These are phyloP conservation scores for Chlorops oryzae DNA, from an alignment of 1,140 invertebrate genomes.

Conservation along the genomic window DNA sequence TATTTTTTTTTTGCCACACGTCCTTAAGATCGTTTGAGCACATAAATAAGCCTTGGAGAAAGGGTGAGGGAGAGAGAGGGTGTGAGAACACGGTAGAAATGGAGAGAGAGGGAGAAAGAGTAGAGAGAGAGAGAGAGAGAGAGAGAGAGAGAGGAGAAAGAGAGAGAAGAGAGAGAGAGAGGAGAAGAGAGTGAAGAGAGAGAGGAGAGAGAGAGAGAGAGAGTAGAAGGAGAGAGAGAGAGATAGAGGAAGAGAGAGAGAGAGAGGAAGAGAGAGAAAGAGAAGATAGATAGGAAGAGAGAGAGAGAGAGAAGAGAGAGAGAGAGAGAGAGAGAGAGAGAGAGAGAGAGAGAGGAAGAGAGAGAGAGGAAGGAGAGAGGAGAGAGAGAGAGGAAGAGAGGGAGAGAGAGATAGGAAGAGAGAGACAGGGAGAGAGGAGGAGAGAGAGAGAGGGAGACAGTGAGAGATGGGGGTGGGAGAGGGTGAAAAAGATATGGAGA, in stretches of 20 bases:
- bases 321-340: background rate
- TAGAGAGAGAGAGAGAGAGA: too few species aligned
- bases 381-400: background rate
- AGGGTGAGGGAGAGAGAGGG: background rate
- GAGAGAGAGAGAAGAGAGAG: background rate
- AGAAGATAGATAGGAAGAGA: background rate
- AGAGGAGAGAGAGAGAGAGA: background rate
- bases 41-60: background rate
- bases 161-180: background rate
- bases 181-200: background rate
- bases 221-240: background rate
- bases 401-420: background rate
- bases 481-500: background rate
- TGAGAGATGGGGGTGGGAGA: background rate
- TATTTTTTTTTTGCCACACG: background rate
- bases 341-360: background rate
- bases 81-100: background rate
- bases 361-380: background rate
- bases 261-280: background rate
- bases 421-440: background rate
- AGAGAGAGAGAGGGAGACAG: background rate
- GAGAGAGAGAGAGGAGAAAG: slow-evolving; percentile 1
- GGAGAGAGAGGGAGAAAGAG: too few species aligned
- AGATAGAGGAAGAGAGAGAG: background rate
- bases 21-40: too few species aligned